phyloP scores from a whole-genome alignment of 2,888 invertebrate species.

The Ligdia adustata region DNA sequence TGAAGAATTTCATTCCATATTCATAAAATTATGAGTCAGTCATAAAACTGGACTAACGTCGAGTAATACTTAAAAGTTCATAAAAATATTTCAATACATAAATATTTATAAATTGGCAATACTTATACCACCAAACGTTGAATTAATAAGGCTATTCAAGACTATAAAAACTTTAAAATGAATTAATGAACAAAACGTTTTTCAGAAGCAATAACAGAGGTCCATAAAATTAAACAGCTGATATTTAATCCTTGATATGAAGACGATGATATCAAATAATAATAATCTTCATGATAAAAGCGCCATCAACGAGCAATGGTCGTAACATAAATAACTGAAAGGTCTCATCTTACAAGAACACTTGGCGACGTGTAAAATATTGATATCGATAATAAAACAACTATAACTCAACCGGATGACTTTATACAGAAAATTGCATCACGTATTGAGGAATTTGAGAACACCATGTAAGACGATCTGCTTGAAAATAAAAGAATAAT shows the following conservation, averaged over 20 bases:
- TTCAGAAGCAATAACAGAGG: slow-evolving; percentile 31
- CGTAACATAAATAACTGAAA: slow-evolving; percentile 64
- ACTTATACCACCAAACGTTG: slow-evolving; percentile 34
- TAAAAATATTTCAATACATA: background rate
- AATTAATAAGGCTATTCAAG: slow-evolving; percentile 38
- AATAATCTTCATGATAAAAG: slow-evolving; percentile 55
- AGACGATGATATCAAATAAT: slow-evolving; percentile 43
- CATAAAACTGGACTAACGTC: background rate
- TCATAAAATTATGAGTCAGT: slow-evolving; percentile 2
- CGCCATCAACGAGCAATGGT: slow-evolving; percentile 47
- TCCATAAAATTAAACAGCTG: slow-evolving; percentile 45
- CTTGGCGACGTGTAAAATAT: slow-evolving; percentile 80
- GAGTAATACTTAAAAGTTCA: background rate
- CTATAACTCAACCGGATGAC: slow-evolving; percentile 65
- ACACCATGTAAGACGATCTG: slow-evolving; percentile 73
- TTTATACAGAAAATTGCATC: slow-evolving; percentile 71
- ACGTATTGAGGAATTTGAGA: slow-evolving; percentile 78
- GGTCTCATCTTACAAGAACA: slow-evolving; percentile 64
- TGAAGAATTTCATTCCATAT: no score
- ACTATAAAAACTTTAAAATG: slow-evolving; percentile 26
- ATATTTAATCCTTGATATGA: slow-evolving; percentile 47
- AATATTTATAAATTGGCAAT: slow-evolving; percentile 19
- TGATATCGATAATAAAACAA: slow-evolving; percentile 74
- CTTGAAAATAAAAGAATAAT: slow-evolving; percentile 69
- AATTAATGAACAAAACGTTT: slow-evolving; percentile 39